Base-by-base conservation (phyloP, 2,113 vertebrate genomes). In the Tachuris rubrigastra region DNA sequence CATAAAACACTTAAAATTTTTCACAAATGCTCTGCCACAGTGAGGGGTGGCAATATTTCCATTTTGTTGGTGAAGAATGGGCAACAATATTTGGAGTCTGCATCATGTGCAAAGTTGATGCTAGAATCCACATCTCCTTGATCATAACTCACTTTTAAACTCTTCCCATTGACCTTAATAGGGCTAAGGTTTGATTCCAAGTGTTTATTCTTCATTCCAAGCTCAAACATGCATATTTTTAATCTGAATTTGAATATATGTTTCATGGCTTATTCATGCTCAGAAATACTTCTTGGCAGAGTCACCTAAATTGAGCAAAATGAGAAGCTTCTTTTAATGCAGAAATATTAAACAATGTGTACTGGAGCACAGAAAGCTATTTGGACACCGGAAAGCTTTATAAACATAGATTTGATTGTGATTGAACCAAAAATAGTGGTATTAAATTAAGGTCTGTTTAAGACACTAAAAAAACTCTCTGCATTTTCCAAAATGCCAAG, bases 351-450 rank as follows among this genome's bases (percentile, higher is more conserved):
- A 79, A 83, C 93, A 96, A 90, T 96, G 95, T 77, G 67, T 76
- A 89, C 91, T 85, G 89, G 76, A 93, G 56, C 62, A 79, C 89
- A 55, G 89, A 93, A 97, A 97, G 93, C 96, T 97, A 96, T 97
- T 98, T 94, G 95, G 94, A 95, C 90, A 97, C 87, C 95, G 84
- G 96, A 98, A 97, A 94, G 82, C 89, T 85, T 93, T 96, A 78
- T 95, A 97, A 96, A 95, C 96, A 96, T 56, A 88, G 78, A 95
- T 93, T 95, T 91, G 96, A 83, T 96, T 95, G 92, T 94, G 95
- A 87, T 97, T 94, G 93, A 95, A 96, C 90, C 90, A 71, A 96
- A 96, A 96, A 96, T 93, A 96, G 76, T 66, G 86, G 62, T 78
- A 79, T 96, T 96, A 97, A 95, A 94, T 96, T 90, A 79, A 90